Base-by-base conservation (phyloP, 1,140 invertebrate species). In the Mylabris phalerata region DNA sequence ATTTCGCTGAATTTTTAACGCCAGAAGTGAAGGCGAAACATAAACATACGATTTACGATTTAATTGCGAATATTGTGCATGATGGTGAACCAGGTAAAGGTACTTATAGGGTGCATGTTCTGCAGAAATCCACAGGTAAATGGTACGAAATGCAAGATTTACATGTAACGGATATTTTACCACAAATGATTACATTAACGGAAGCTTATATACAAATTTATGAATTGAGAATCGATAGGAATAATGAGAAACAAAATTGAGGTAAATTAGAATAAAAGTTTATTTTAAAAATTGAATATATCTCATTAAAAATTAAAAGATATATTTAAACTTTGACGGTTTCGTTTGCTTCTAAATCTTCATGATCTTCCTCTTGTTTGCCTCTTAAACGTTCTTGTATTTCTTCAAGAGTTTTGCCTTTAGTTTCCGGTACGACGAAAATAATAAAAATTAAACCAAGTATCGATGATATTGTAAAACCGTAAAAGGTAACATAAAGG, bases 151-250 rank as follows among this genome's bases (percentile, higher is more conserved):
- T 99, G 82, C 97, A 99, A 80, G 97, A 99, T 84, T 81, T 99
- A 32, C 97, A 99, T 72, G 96, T 99, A 0, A 95, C 89, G 3
- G 94, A 96, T 73, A 98, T 99, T 71, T 79, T 99, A 19, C 96
- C 97, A 3, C 96, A 98, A 75, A 99, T 99, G 95, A 98, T 99
- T 59, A 98, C 98, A 0, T 79, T 99, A 4, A 98, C 96, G 6
- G 98, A 99, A 79, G 94, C 95, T 9, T 99, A 99, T 67, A 98
- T 99, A 71, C 97, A 99, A 73, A 84, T 85, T 62, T 85, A 85
- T 77, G 83, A 85, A 71, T 73, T 80, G 70, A 78, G 68, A 65
- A 60, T 32, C 7, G 32, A 32, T 32, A 32, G 32, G 7, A 32
- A 32, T 32, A 32, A 32, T 32, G 32, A 32, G 32, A 32, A 32